Base-by-base conservation (phyloP, 2,113 vertebrate genomes). In the Pleuronectes platessa region DNA sequence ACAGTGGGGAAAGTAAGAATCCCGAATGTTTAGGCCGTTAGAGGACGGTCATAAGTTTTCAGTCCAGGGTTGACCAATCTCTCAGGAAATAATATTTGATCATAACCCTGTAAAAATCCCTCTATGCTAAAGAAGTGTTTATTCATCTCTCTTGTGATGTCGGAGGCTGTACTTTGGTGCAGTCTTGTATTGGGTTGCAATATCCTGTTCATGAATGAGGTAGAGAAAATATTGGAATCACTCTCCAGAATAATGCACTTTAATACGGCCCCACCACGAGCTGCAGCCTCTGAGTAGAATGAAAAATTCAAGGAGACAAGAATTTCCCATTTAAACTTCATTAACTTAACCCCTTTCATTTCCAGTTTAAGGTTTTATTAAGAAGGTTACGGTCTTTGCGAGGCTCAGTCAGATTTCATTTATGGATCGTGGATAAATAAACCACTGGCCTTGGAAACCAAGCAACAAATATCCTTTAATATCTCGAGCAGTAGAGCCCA, bases 241-340 rank as follows among this genome's bases (percentile, higher is more conserved):
- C 2, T 40, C 2, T 21, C 8, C 51, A 5, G 63, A 7, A 42
- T 45, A 27, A 60, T 47, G 15, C 18, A 10, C 9, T 31, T 15
- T 4, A 20, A 20, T 72, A 42, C 21, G 21, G 51, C 51, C 7
- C 18, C 20, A n/a, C 20, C 20, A 11, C 9, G 51, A 54, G 20
- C 20, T 54, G 20, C 18, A 9, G 51, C 51, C 20, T 54, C 51
- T n/a, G 2, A 11, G 20, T 27, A 3, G 24, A 45, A 53, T 15
- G 24, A 65, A 31, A 13, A 37, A 27, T 61, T 69, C 45, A 64
- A 73, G 31, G 51, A 35, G 20, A 40, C 64, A 61, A 62, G 61
- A 27, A 76, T 17, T 20, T 70, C 31, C 51, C 51, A 54, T 54
- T 21, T 54, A n/a, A 54, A 54, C 51, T 21, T 10, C 18, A 6